phyloP scores from a whole-genome alignment of 2,797 vertebrate genomes.

The Calcarius lapponicus region DNA sequence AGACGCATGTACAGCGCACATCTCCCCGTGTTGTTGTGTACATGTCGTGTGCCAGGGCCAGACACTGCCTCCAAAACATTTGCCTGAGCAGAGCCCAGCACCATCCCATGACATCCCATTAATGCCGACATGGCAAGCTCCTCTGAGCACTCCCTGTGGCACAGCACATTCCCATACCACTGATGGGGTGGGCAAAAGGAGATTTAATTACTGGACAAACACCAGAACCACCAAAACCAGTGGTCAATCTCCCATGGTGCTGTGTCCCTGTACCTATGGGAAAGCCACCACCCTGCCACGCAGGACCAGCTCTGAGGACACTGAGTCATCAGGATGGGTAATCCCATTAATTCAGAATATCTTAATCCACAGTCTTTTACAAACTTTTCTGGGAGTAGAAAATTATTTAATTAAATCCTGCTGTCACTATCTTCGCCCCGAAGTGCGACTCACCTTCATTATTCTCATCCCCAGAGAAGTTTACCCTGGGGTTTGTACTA shows the following conservation, averaged over 20 bases:
- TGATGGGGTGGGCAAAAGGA: neutral
- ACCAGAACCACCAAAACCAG: neutral
- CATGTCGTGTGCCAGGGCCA: neutral
- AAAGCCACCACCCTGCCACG: neutral
- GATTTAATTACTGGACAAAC: neutral
- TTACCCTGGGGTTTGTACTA: constrained; percentile 73
- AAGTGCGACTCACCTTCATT: constrained; percentile 57
- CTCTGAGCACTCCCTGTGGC: neutral
- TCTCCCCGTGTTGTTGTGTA: constrained; percentile 48
- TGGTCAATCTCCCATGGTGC: rapidly evolving
- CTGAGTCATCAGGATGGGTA: neutral
- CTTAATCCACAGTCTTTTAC: neutral
- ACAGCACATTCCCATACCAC: neutral
- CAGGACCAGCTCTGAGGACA: constrained; percentile 41
- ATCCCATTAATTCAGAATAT: constrained; percentile 46
- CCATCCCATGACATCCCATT: neutral
- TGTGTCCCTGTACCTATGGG: rapidly evolving
- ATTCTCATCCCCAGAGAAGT: constrained; percentile 65
- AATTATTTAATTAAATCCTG: constrained; percentile 49
- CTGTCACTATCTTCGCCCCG: neutral
- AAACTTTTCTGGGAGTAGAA: constrained; percentile 57
- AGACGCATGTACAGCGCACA: constrained; percentile 70
- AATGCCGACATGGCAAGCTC: neutral
- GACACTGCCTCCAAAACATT: neutral
- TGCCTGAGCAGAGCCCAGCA: neutral